These are phyloP conservation scores for Alexandromys fortis DNA, from an alignment of 2,113 vertebrate genomes.

Conservation along the genomic window DNA sequence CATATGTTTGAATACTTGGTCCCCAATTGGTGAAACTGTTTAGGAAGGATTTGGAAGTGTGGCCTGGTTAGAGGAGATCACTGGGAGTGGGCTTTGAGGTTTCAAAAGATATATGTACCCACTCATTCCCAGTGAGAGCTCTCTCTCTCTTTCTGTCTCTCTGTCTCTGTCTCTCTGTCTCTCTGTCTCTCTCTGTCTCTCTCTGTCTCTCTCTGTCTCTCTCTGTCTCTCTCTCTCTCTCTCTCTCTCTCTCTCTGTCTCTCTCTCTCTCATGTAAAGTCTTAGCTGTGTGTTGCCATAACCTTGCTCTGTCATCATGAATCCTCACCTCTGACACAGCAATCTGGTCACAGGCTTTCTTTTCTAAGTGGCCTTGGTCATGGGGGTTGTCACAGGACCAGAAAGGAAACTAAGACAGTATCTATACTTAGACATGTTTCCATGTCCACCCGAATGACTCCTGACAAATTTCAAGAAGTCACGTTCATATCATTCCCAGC, in stretches of 20 bases:
- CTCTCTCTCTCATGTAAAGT: background rate
- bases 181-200: background rate
- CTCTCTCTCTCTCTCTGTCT: no score
- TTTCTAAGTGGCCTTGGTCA: background rate
- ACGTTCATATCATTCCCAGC: background rate
- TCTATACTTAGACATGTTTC: background rate
- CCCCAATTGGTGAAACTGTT: background rate
- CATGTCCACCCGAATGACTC: background rate
- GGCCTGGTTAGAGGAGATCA: background rate
- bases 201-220: background rate
- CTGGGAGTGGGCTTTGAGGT: background rate
- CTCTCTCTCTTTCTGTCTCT: background rate
- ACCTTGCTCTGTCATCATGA: background rate
- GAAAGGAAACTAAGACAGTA: background rate
- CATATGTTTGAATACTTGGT: background rate
- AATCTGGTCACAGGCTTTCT: background rate
- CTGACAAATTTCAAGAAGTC: background rate
- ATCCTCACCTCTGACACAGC: background rate
- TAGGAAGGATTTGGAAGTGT: background rate
- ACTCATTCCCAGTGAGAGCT: background rate
- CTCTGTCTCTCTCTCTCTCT: no score
- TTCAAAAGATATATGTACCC: background rate
- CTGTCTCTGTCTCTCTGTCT: no score
- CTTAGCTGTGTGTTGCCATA: background rate
- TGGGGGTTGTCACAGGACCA: background rate